A percentile compares a stretch with the other conserved stretches of the same genome.
Conservation (phyloP, 2,797 vertebrate genomes). For the Phaenicophaeus curvirostris region DNA sequence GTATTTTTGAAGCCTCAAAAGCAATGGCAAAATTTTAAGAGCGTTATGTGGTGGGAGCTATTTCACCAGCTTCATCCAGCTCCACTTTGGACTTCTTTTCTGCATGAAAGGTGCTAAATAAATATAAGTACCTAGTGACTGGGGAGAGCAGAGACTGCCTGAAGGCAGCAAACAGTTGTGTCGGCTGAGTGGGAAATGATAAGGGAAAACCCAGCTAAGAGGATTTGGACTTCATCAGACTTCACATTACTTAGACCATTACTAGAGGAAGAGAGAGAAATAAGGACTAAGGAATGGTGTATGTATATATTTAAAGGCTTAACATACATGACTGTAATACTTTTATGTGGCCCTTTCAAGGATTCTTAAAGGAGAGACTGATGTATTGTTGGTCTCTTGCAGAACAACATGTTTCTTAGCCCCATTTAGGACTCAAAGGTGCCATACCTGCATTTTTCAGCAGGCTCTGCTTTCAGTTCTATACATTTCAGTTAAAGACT, state of each 20-base stretch:
- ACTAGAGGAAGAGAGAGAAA: background rate
- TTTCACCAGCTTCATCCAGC: background rate
- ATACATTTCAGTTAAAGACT: background rate
- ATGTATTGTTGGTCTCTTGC: background rate
- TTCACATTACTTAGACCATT: slow-evolving; percentile 14
- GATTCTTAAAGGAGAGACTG: background rate
- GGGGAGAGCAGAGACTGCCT: slow-evolving; percentile 23
- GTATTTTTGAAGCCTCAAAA: background rate
- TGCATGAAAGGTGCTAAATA: slow-evolving; percentile 21
- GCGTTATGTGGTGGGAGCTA: background rate
- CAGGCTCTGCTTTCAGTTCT: background rate
- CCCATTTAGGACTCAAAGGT: background rate
- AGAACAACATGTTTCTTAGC: background rate
- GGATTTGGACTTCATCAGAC: slow-evolving; percentile 10
- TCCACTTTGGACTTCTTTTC: background rate
- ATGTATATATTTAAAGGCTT: background rate
- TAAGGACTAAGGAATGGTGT: background rate
- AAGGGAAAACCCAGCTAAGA: slow-evolving; percentile 36
- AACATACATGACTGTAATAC: background rate
- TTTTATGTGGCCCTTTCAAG: background rate
- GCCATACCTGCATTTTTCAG: background rate
- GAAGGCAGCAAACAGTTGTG: slow-evolving; percentile 48
- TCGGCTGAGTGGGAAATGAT: slow-evolving; percentile 47
- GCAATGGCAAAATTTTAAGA: background rate
- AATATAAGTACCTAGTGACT: slow-evolving; percentile 39